Base-by-base conservation (phyloP, 2,888 invertebrate species). In the Andrena dorsata region DNA sequence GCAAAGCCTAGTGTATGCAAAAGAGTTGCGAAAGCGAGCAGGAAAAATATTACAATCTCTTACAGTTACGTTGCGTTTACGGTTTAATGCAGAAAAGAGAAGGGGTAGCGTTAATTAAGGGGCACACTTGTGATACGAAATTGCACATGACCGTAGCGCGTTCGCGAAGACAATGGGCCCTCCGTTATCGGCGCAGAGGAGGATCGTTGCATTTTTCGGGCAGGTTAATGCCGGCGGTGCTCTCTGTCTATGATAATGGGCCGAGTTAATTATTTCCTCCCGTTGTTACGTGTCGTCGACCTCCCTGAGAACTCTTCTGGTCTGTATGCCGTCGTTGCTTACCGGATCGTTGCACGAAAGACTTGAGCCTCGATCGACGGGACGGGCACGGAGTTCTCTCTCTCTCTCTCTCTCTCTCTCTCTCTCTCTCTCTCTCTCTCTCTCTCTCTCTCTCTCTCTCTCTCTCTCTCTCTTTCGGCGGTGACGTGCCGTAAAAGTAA, bases 281-380 rank as follows among this genome's bases (percentile, higher is more conserved):
- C 80, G 85, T 84, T 86, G 85, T 86, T 85, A 74, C 78, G 83
- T 85, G 86, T 79, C 86, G 78, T 83, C 83, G 86, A 86, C 86
- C 86, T 85, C 61, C 74, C 85, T 86, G 85, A 78, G 85, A 86
- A 86, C 83, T 70, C 80, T 80, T 76, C 74, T 63, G 71, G 71
- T 28, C 81, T 71, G 20, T 23, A 63, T 32, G n/a, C 56, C 49
- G 76, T 81, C 61, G 66, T 78, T 66, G 58, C 41, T 68, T 30
- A 60, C 13, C 32, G 64, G 71, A 74, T 75, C 77, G 77, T 72
- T 75, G 65, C 68, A 78, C 81, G 65, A 78, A 77, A 81, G 64
- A 20, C 64, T 76, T 61, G 63, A 74, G 35, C 64, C 84, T 74
- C 76, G 66, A 84, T 84, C 66, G 83, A 56, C 80, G 32, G 32